A percentile compares a stretch with the other conserved stretches of the same genome.
Conservation (phyloP, 1,140 invertebrate genomes). For the Leptinotarsa lineolata region DNA sequence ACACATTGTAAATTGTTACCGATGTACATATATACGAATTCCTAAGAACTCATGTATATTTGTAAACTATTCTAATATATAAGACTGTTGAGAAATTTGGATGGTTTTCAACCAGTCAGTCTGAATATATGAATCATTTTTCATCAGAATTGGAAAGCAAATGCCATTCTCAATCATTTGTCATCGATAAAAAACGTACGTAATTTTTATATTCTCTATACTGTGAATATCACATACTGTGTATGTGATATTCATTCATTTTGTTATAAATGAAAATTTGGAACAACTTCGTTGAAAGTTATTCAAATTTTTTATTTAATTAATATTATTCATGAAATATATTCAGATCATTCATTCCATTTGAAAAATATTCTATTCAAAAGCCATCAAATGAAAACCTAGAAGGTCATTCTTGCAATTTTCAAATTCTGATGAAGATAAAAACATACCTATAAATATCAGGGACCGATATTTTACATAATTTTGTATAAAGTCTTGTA, state of each 20-base stretch:
- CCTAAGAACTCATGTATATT: slow-evolving; percentile 46
- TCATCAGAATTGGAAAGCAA: slow-evolving; percentile 29
- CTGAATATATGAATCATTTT: slow-evolving; percentile 19
- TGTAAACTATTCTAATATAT: slow-evolving; percentile 49
- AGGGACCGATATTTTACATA: slow-evolving; percentile 52
- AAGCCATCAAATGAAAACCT: not conserved
- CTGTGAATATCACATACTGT: slow-evolving; percentile 40
- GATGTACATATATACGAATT: slow-evolving; percentile 39
- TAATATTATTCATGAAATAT: too few relatives aligned
- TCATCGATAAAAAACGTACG: not conserved
- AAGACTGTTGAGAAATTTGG: slow-evolving; percentile 49
- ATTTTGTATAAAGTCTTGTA: slow-evolving; percentile 56
- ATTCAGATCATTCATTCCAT: not conserved
- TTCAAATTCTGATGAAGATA: slow-evolving; percentile 30
- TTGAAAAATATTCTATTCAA: not conserved
- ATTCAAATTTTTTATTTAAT: too few relatives aligned
- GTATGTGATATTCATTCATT: slow-evolving; percentile 36
- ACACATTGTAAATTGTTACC: slow-evolving; percentile 43
- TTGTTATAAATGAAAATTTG: slow-evolving; percentile 26
- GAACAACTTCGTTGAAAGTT: not conserved
- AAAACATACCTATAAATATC: slow-evolving; percentile 43
- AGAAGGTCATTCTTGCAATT: not conserved
- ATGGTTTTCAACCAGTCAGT: slow-evolving; percentile 28
- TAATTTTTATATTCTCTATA: slow-evolving; percentile 18
- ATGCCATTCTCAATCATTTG: not conserved